Evolutionary conservation across 2,797 vertebrate species (phyloP), one percentile per base, ranked within the genome.

Genomic region (Heteromormyrus szaboi): DNA sequence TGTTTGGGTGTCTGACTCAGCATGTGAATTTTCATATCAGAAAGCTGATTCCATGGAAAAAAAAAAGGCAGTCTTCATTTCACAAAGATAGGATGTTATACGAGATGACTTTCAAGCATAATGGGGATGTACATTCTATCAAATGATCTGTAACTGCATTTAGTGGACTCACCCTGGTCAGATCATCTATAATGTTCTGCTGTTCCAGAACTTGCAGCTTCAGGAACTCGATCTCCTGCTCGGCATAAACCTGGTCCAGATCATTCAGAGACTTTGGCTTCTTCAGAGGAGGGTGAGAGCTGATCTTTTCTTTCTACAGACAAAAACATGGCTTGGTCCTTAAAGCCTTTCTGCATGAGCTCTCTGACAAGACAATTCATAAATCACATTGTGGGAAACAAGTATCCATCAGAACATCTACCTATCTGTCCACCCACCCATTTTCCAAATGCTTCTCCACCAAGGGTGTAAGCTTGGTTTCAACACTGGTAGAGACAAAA

Each of bases 141-240:
- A 84, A 51, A 51, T 84, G 25, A 86, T 44, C 51, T 44, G 46
- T 44, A 44, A 46, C 86, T 56, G 29, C 11, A 56, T 86, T 86
- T 22, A 51, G 25, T 48, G 41, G 54, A 93, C 96, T 19, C 95
- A 99, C 98, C 96, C 98, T 96, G 37, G 99, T 98, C 90, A 99
- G 95, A 19, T 99, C 98, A 88, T 99, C 98, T 59, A 99, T 99
- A 91, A 99, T 98, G 93, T 96, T 99, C 94, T 99, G 98, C 41
- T 99, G 99, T 89, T 99, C 99, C 90, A 99, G 96, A 91, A 99
- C 98, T 92, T 99, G 99, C 92, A 99, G 97, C 92, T 99, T 99
- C 90, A 99, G 96, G 93, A 99, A 99, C 88, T 98, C 98, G 2
- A 98, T 97, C 95, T 99, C 99, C 94, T 99, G 98, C 88, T 99